Base-by-base conservation (phyloP, 1,140 invertebrate species). In the Apis cerana region DNA sequence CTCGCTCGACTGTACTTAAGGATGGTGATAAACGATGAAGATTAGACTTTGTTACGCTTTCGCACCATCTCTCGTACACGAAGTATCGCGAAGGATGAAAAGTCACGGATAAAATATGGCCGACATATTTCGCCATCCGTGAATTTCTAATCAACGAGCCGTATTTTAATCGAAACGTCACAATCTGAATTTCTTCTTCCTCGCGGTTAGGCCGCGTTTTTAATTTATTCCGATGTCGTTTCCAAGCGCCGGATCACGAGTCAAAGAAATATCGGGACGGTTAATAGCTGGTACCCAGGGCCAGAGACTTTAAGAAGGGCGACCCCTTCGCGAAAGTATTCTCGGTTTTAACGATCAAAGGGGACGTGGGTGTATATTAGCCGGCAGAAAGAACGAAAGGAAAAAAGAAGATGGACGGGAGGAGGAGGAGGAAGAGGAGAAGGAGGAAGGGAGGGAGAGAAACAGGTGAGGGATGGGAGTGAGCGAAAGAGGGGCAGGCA, bases 361-460 rank as follows among this genome's bases (percentile, higher is more conserved):
- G 82, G 70, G 68, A 88, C 87, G 88, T 89, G 87, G 88, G 88
- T 89, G 88, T 86, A 82, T 87, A 89, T 89, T 89, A 87, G 87
- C 54, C 23, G 77, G 83, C 33, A 56, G 27, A 79, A 71, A 68
- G 50, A 65, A 61, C 80, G 52, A 79, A 69, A 80, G 64, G 13
- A n/a, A 68, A 11, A 4, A 13, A 23, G 21, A n/a, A 2, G 12
- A 8, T n/a, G 8, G 33, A 33, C 11, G 9, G 9, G 17, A 5
- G 15, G 13, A 33, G 23, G 7, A 21, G 23, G n/a, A 13, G 19
- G 0, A n/a, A n/a, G 17, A 5, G 15, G 13, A 33, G 23, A 3
- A 21, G 23, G n/a, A 13, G 19, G 0, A n/a, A 23, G 21, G 13
- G 2, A 58, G 56, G n/a, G 48, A 27, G 15, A 27, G 48, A 17